Evolutionary conservation across 2,888 invertebrate species (phyloP).

Genomic region (Cerceris rybyensis): DNA sequence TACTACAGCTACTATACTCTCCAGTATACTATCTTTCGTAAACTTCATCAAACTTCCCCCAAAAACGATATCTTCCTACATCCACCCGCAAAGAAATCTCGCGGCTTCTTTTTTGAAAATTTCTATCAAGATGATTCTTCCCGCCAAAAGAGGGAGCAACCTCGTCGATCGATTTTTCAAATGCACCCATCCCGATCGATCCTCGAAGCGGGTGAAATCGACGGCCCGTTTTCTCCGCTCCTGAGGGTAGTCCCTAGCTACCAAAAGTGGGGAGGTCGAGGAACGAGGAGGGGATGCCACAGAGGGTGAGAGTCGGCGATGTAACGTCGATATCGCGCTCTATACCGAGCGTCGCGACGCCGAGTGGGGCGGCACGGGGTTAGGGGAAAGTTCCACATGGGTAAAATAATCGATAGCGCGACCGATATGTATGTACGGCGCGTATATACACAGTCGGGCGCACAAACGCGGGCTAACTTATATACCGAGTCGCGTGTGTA

Average conservation of each 20-base stretch:
- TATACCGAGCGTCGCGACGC: constrained; percentile 78
- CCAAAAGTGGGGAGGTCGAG: constrained; percentile 33
- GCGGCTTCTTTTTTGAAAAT: neutral
- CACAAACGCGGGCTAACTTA: constrained; percentile 7
- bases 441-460: constrained; percentile 36
- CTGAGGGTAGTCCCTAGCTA: constrained; percentile 49
- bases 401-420: constrained; percentile 81
- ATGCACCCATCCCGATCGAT: neutral
- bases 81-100: neutral
- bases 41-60: too few species aligned
- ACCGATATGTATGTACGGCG: constrained; percentile 77
- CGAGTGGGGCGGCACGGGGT: constrained; percentile 71
- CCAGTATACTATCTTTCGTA: too few species aligned
- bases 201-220: neutral
- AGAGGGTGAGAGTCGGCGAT: constrained; percentile 68
- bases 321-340: constrained; percentile 81
- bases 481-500: neutral
- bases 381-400: constrained; percentile 80
- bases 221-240: constrained; percentile 42
- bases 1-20: too few species aligned
- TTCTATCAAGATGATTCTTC: neutral
- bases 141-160: neutral
- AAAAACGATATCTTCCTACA: too few species aligned
- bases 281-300: constrained; percentile 48
- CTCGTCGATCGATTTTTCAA: neutral